phyloP scores from a whole-genome alignment of 1,140 invertebrate species.

The Steinernema feltiae region DNA sequence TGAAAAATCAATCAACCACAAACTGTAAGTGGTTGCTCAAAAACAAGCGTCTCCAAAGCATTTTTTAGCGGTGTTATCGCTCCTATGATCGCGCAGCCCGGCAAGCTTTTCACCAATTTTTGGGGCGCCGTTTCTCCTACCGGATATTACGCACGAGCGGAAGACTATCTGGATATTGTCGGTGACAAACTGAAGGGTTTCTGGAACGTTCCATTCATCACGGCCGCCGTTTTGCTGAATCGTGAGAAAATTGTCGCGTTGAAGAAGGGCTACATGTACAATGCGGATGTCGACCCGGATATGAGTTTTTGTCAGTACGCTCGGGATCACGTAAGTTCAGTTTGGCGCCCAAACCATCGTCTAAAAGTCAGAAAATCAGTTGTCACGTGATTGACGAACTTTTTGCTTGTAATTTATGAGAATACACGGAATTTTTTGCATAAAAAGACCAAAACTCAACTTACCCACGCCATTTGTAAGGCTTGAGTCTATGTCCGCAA shows the following conservation, averaged over 20 bases:
- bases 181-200: slow-evolving; percentile 73
- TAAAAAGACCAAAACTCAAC: too few species aligned
- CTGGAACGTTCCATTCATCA: slow-evolving; percentile 94
- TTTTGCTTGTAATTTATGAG: too few species aligned
- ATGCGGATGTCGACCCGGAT: slow-evolving; percentile 69
- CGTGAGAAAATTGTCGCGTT: slow-evolving; percentile 40
- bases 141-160: slow-evolving; percentile 68
- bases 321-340: slow-evolving; percentile 67
- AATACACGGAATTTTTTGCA: too few species aligned
- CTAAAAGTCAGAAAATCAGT: too few species aligned
- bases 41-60: not conserved
- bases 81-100: slow-evolving; percentile 49
- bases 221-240: slow-evolving; percentile 72
- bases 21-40: slow-evolving; percentile 28
- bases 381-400: too few species aligned
- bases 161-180: slow-evolving; percentile 93
- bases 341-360: too few species aligned
- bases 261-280: slow-evolving; percentile 44
- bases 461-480: too few species aligned
- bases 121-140: slow-evolving; percentile 83
- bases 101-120: slow-evolving; percentile 73
- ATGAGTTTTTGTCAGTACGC: slow-evolving; percentile 79
- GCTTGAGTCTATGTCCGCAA: too few species aligned
- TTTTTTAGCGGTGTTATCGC: slow-evolving; percentile 50
- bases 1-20: slow-evolving; percentile 61